phyloP scores from a whole-genome alignment of 2,797 vertebrate species.

The Pachyuromys duprasi region DNA sequence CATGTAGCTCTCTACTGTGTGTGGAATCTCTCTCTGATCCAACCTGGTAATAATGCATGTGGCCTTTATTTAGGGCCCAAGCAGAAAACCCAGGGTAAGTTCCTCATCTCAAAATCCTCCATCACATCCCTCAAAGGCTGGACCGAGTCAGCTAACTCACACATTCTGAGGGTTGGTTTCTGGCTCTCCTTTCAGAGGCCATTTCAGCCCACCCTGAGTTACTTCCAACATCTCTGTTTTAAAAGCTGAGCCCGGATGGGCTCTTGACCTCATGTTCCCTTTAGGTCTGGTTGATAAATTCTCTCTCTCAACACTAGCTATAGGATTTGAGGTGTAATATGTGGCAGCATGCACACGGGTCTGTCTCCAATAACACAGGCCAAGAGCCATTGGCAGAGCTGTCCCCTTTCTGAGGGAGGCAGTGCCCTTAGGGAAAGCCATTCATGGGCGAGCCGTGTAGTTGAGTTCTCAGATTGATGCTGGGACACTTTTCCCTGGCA shows the following conservation, averaged over 20 bases:
- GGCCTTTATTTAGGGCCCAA: background rate
- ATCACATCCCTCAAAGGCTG: background rate
- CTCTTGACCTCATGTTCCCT: background rate
- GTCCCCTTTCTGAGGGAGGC: background rate
- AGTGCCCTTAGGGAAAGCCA: background rate
- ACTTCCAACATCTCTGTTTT: background rate
- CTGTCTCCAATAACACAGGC: background rate
- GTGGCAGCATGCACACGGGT: background rate
- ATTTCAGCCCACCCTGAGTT: background rate
- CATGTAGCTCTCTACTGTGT: background rate
- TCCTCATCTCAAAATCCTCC: background rate
- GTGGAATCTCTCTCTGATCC: background rate
- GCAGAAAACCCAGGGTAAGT: background rate
- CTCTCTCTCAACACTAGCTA: background rate
- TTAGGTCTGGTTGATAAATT: background rate
- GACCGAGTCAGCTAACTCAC: background rate
- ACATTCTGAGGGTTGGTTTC: background rate
- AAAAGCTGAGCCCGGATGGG: background rate
- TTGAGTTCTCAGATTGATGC: background rate
- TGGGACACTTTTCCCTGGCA: background rate
- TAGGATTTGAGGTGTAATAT: background rate
- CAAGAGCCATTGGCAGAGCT: background rate
- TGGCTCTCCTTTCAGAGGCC: background rate
- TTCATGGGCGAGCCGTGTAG: background rate
- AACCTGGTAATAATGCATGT: background rate